A percentile compares a stretch with the other conserved stretches of the same genome.
phyloP scores from a whole-genome alignment of 1,140 invertebrate genomes.

The Temnothorax curvispinosus region DNA sequence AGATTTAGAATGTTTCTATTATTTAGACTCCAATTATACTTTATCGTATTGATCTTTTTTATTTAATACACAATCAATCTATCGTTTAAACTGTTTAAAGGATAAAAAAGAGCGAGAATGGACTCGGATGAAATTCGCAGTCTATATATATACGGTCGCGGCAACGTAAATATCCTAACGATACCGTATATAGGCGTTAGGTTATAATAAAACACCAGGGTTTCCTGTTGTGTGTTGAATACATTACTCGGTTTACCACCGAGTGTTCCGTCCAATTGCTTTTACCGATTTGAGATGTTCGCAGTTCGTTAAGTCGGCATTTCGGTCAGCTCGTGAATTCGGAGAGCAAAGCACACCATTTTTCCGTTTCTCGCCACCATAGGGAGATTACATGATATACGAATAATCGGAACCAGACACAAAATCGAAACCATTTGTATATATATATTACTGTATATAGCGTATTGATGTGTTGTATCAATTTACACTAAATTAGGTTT shows the following conservation, averaged over 20 bases:
- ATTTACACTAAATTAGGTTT: background rate
- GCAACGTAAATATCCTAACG: background rate
- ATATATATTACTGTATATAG: background rate
- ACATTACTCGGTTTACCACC: constrained; percentile 33
- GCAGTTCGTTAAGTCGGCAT: constrained; percentile 23
- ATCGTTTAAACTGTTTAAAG: background rate
- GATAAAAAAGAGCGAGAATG: background rate
- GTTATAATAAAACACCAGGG: constrained; percentile 9
- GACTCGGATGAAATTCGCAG: background rate
- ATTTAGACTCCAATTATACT: background rate
- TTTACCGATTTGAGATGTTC: constrained; percentile 48
- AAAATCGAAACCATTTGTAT: background rate
- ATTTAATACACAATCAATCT: background rate
- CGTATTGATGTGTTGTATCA: too few species aligned
- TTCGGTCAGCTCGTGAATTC: background rate
- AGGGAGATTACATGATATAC: background rate
- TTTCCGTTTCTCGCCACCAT: too few species aligned
- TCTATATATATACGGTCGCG: background rate
- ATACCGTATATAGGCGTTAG: background rate
- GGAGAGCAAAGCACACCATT: background rate
- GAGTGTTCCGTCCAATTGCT: constrained; percentile 51
- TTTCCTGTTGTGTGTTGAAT: constrained; percentile 35
- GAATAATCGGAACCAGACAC: background rate
- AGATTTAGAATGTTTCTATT: background rate
- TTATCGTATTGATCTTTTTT: background rate